Conservation (phyloP, 2,888 invertebrate species). For the Philereme transversata region DNA sequence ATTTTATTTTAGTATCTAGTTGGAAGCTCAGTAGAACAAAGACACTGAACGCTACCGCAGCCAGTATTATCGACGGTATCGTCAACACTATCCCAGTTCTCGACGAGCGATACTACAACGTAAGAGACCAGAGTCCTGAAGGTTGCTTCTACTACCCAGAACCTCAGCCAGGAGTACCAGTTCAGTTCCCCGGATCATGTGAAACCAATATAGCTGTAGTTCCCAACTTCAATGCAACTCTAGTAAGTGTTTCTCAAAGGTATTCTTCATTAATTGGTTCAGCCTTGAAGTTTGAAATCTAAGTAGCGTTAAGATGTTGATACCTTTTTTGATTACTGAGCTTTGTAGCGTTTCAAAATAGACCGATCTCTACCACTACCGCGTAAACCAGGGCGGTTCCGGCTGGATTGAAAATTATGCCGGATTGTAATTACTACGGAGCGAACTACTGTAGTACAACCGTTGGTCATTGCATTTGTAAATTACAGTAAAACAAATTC, state of each 20-base stretch:
- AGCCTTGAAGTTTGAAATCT: too few species aligned
- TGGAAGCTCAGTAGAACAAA: conserved; percentile 67
- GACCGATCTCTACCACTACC: too few species aligned
- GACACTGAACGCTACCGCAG: conserved; percentile 38
- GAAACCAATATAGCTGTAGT: conserved; percentile 53
- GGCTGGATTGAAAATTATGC: too few species aligned
- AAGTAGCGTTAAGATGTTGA: too few species aligned
- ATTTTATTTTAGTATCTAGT: conserved; percentile 55
- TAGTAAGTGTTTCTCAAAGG: neutral
- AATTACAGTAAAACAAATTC: neutral
- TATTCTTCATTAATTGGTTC: too few species aligned
- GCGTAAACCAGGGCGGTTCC: too few species aligned
- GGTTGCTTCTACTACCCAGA: conserved; percentile 68
- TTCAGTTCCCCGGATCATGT: conserved; percentile 65
- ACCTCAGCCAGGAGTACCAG: conserved; percentile 51
- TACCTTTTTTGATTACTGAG: too few species aligned
- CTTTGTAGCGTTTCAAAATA: too few species aligned
- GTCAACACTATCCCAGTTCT: conserved; percentile 50
- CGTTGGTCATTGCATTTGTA: too few species aligned
- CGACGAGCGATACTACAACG: conserved; percentile 52
- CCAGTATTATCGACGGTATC: conserved; percentile 43
- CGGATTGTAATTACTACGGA: too few species aligned
- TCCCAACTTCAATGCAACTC: conserved; percentile 46
- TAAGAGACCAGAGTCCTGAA: conserved; percentile 50
- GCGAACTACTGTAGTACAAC: conserved; percentile 36